Conservation (phyloP, 2,888 invertebrate species). For the Crepidodera aurea region DNA sequence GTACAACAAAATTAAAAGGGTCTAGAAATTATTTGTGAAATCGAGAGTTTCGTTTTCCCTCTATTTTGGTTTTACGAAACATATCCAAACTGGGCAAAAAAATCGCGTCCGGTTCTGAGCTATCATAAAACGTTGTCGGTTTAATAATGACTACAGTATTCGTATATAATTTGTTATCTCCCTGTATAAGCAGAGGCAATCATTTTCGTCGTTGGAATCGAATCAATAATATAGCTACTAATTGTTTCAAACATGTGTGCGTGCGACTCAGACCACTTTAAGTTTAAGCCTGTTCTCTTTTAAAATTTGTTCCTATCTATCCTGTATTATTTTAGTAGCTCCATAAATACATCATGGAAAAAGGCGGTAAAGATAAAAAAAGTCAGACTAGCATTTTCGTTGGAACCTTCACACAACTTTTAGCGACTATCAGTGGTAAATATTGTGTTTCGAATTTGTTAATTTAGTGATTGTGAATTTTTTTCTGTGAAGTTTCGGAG, state of each 20-base stretch:
- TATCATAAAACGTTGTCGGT: too few species aligned
- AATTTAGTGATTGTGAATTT: not conserved
- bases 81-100: too few species aligned
- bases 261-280: conserved; percentile 4
- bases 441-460: conserved; percentile 3
- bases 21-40: too few species aligned
- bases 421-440: conserved; percentile 25
- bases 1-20: too few species aligned
- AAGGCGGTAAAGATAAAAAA: not conserved
- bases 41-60: too few species aligned
- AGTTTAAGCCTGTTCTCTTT: not conserved
- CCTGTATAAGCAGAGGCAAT: not conserved
- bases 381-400: conserved; percentile 11
- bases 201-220: conserved; percentile 2
- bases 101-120: too few species aligned
- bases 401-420: conserved; percentile 20
- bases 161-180: not conserved
- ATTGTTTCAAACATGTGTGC: conserved; percentile 22
- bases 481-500: not conserved
- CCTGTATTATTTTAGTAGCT: conserved; percentile 2
- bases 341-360: conserved; percentile 1
- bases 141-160: too few species aligned
- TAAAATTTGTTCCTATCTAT: conserved; percentile 9
- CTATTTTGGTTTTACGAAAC: too few species aligned
- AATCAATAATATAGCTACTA: conserved; percentile 1